Evolutionary conservation across 2,113 vertebrate genomes (phyloP), one percentile per base, ranked within the genome.

Genomic region (Ameiurus melas): DNA sequence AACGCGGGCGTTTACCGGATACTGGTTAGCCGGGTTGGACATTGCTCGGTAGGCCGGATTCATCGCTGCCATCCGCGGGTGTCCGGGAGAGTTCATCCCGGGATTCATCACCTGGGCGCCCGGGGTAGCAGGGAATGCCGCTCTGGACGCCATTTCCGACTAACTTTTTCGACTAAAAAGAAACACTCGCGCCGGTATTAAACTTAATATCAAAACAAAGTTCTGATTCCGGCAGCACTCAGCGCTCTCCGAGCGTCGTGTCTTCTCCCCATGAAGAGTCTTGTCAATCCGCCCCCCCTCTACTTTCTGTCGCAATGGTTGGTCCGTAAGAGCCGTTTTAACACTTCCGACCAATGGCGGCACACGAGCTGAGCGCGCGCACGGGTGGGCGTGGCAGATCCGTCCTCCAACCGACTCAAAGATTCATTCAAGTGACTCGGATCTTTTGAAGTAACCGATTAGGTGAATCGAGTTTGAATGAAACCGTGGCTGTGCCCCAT

Each of bases 21-120:
- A 96, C 66, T 94, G 95, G 30, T 93, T 92, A 4, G 90, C 80
- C 58, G 1, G 89, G 89, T 25, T 93, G 36, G 82, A 79, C 93
- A 96, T 90, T 81, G 92, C 90, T 20, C 96, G 93, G 91, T 91
- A 96, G 78, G 91, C 94, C 20, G 93, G 90, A 85, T 90, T 83
- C 36, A 94, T 86, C 71, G 71, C 70, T 62, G 70, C 70, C 85
- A 86, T 86, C 85, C 85, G 85, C 71, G 85, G 85, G 85, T 47
- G 85, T 2, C n/a, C 36, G 57, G 85, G 85, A 77, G 92, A 93
- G 93, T 87, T 96, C 89, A 93, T 16, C 16, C 47, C 89, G 33
- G 92, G 91, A 89, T 92, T 95, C 92, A 96, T 94, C 33, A 60
- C 36, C 53, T 91, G 92, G 36, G 91, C 83, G 89, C 91, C 93